A percentile compares a stretch with the other conserved stretches of the same genome.
Conservation (phyloP, 1,140 invertebrate genomes). For the Nasonia longicornis region DNA sequence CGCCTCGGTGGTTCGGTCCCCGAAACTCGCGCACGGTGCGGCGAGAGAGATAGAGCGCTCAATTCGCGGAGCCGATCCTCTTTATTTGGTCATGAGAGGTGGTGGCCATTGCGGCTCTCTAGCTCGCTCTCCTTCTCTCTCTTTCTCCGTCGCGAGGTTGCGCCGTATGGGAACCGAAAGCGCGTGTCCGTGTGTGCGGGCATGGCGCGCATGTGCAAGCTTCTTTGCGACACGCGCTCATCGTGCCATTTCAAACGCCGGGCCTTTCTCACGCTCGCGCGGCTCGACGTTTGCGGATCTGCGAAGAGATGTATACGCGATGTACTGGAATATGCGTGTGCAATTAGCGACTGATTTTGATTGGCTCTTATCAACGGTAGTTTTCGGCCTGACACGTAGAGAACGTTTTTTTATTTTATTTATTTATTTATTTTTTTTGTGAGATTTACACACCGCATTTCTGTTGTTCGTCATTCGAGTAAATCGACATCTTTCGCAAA, state of each 20-base stretch:
- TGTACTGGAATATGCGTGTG: background rate
- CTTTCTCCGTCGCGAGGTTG: background rate
- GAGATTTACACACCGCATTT: no score
- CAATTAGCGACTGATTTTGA: background rate
- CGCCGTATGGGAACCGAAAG: background rate
- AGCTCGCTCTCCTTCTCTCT: no score
- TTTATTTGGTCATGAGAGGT: slow-evolving; percentile 38
- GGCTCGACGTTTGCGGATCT: background rate
- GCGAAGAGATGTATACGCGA: no score
- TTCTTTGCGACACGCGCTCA: slow-evolving; percentile 25
- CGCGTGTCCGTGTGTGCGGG: background rate
- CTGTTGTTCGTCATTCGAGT: no score
- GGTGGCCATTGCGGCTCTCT: background rate
- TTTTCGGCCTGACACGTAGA: no score
- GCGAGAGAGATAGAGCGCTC: slow-evolving; percentile 14
- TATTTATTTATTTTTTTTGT: no score
- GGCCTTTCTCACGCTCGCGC: slow-evolving; percentile 23
- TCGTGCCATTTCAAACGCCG: background rate
- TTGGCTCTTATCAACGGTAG: background rate
- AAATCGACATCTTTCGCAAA: no score
- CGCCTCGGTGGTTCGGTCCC: background rate
- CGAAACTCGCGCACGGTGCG: slow-evolving; percentile 6
- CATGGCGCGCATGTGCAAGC: slow-evolving; percentile 11
- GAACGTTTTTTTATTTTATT: no score
- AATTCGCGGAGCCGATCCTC: slow-evolving; percentile 33